A percentile compares a stretch with the other conserved stretches of the same genome.
Evolutionary conservation across 2,113 vertebrate genomes (phyloP).

Genomic region (Campylomormyrus numenius): DNA sequence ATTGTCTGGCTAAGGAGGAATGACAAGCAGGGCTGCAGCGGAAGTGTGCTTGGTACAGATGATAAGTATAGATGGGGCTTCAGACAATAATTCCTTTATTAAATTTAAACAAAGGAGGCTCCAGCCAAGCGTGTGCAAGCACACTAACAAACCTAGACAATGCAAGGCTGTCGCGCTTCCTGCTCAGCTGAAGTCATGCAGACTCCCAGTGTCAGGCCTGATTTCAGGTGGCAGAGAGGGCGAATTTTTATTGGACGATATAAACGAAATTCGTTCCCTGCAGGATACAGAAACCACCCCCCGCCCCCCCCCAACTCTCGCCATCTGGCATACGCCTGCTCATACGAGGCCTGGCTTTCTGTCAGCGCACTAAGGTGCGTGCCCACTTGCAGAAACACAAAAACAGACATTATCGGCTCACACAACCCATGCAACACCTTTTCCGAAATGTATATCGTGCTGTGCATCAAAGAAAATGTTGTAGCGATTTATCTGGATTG

Average conservation of each 20-base stretch:
- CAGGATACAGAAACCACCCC: neutral
- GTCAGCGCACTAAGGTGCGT: neutral
- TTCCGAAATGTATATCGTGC: neutral
- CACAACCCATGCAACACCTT: neutral
- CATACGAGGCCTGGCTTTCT: neutral
- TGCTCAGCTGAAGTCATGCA: neutral
- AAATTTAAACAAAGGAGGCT: neutral
- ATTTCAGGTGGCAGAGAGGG: neutral
- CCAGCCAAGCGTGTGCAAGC: neutral
- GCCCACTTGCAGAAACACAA: neutral
- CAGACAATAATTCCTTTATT: neutral
- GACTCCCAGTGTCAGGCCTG: neutral
- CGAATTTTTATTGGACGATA: neutral
- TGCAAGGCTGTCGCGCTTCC: neutral
- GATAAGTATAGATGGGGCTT: neutral
- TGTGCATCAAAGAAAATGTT: neutral
- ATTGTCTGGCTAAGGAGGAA: neutral
- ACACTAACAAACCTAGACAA: neutral
- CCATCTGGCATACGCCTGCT: neutral
- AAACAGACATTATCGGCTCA: neutral
- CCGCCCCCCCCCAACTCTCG: neutral
- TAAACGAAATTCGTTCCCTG: neutral
- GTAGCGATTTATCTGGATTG: neutral
- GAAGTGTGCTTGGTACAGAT: neutral
- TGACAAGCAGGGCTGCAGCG: neutral